Evolutionary conservation across 2,113 vertebrate species (phyloP).

Genomic region (Melanocharis versteri): DNA sequence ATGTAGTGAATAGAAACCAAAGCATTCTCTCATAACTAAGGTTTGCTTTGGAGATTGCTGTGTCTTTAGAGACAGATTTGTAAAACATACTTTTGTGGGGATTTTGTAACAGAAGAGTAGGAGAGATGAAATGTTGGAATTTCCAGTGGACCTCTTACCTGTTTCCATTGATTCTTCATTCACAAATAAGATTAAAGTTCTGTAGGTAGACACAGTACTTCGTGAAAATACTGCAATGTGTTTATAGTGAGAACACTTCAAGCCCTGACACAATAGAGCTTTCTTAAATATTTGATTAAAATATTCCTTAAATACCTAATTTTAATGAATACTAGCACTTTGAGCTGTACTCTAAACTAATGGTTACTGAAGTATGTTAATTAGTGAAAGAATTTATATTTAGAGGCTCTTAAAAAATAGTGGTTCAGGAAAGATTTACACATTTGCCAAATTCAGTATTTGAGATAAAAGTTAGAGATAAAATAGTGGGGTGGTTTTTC

Average conservation of each 20-base stretch:
- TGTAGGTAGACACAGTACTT: not conserved
- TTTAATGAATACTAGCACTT: conserved; percentile 6
- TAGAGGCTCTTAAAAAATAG: not conserved
- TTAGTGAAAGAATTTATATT: not conserved
- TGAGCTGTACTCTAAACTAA: conserved; percentile 23
- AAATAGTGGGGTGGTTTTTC: not conserved
- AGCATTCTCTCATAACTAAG: conserved; percentile 12
- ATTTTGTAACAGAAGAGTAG: not conserved
- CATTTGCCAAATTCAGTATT: not conserved
- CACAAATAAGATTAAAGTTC: not conserved
- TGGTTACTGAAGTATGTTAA: conserved; percentile 6
- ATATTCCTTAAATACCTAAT: not conserved
- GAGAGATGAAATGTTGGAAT: not conserved
- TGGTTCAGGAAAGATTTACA: not conserved
- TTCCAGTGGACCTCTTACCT: not conserved
- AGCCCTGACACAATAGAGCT: not conserved
- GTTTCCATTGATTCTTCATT: not conserved
- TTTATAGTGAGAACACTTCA: not conserved
- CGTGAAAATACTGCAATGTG: not conserved
- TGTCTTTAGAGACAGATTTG: not conserved
- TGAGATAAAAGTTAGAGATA: not conserved
- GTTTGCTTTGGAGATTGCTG: not conserved
- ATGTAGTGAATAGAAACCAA: not conserved
- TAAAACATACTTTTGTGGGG: not conserved
- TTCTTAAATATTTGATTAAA: not conserved